Conservation (phyloP, 1,140 invertebrate genomes). For the Caenorhabditis tropicalis region DNA sequence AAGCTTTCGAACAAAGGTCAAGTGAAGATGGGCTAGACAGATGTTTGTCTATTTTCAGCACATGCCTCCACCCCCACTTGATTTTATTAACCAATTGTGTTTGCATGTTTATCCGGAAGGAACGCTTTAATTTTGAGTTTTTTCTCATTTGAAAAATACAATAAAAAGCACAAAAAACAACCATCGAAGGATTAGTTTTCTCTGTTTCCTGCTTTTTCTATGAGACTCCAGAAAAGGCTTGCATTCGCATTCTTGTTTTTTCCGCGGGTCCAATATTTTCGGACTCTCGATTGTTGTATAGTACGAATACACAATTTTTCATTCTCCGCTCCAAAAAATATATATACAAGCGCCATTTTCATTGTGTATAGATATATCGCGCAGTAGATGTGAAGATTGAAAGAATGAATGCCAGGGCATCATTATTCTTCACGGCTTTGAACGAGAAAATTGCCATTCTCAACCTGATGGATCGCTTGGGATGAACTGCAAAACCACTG, state of each 20-base stretch:
- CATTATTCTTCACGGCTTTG: conserved; percentile 31
- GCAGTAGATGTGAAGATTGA: conserved; percentile 27
- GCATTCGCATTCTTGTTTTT: not conserved
- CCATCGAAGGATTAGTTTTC: not conserved
- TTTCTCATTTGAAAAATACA: not conserved
- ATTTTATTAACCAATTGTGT: not conserved
- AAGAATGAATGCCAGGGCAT: conserved; percentile 31
- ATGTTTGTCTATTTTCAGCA: not conserved
- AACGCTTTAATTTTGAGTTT: not conserved
- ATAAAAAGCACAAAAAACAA: not conserved
- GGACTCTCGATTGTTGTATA: conserved; percentile 11
- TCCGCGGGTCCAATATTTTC: not conserved
- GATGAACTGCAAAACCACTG: not conserved
- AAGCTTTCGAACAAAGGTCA: not conserved
- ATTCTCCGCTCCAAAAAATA: not conserved
- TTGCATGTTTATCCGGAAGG: no score
- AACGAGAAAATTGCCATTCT: conserved; percentile 8
- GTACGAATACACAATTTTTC: conserved; percentile 32
- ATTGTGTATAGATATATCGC: conserved; percentile 10
- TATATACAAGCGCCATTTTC: not conserved
- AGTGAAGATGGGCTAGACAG: not conserved
- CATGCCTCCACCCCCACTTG: not conserved
- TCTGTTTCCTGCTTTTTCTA: not conserved
- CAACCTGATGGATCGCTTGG: not conserved
- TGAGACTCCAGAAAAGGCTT: not conserved